Evolutionary conservation across 1,140 invertebrate genomes (phyloP).

Genomic region (Drosophila trapezifrons): DNA sequence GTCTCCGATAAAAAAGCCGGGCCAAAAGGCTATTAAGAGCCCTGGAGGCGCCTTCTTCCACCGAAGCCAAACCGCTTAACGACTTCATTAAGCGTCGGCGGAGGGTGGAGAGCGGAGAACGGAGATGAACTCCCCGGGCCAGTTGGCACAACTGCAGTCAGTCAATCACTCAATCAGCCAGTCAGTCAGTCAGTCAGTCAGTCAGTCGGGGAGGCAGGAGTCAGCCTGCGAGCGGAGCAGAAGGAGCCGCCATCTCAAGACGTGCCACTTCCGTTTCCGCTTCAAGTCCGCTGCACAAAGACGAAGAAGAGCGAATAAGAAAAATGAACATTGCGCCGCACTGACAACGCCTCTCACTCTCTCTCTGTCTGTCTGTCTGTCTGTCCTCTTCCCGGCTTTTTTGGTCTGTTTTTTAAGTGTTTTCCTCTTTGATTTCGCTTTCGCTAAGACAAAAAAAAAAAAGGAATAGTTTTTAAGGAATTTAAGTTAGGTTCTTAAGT

Average conservation of each 20-base stretch:
- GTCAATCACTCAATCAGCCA: slow-evolving; percentile 52
- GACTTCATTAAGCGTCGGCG: slow-evolving; percentile 65
- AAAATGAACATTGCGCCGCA: slow-evolving; percentile 70
- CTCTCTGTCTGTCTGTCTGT: slow-evolving; percentile 3
- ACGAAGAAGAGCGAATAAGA: slow-evolving; percentile 25
- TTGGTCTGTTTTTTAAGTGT: slow-evolving; percentile 41
- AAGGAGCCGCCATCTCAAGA: slow-evolving; percentile 58
- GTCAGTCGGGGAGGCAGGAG: slow-evolving; percentile 11
- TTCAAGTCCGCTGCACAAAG: slow-evolving; percentile 47
- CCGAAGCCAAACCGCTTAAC: slow-evolving; percentile 56
- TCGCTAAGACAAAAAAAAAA: background rate
- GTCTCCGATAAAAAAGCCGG: slow-evolving; percentile 53
- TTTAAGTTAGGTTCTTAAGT: background rate
- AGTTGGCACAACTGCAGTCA: slow-evolving; percentile 44
- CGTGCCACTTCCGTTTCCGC: slow-evolving; percentile 79
- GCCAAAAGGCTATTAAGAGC: slow-evolving; percentile 71
- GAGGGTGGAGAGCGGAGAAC: slow-evolving; percentile 37
- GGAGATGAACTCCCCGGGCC: slow-evolving; percentile 27
- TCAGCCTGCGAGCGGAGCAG: slow-evolving; percentile 2
- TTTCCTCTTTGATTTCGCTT: slow-evolving; percentile 56
- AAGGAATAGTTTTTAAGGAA: too few species aligned
- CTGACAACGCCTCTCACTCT: slow-evolving; percentile 56
- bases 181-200: slow-evolving; percentile 11
- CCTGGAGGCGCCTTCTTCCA: background rate
- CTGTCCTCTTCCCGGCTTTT: background rate